phyloP scores from a whole-genome alignment of 2,797 vertebrate genomes.

The Sparidentex hasta region DNA sequence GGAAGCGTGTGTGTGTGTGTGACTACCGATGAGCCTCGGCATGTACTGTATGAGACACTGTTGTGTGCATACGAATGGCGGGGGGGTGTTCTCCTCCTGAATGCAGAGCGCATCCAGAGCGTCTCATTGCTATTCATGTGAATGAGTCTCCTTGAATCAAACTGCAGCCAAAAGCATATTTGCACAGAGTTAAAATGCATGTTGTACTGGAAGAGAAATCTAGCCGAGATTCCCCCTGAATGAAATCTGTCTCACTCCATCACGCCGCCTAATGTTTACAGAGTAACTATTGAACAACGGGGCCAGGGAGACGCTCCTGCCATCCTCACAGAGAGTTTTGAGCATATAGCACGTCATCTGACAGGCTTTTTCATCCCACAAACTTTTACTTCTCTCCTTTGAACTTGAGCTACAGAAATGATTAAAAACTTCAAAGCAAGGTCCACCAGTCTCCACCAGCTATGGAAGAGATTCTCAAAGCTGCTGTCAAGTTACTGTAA shows the following conservation, averaged over 20 bases:
- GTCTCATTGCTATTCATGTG: conserved; percentile 75
- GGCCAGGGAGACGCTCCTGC: neutral
- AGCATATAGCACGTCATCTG: neutral
- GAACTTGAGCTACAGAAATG: conserved; percentile 19
- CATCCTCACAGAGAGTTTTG: neutral
- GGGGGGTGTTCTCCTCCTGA: conserved; percentile 48
- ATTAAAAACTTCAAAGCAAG: conserved; percentile 30
- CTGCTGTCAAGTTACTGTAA: neutral
- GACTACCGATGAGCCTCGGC: neutral
- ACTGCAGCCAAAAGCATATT: conserved; percentile 66
- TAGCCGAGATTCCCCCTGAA: conserved; percentile 26
- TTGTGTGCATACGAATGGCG: conserved; percentile 45
- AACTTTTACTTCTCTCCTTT: conserved; percentile 28
- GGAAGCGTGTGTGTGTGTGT: neutral
- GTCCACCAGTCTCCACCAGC: neutral
- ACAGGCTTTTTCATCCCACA: neutral
- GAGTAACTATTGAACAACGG: neutral
- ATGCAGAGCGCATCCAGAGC: conserved; percentile 52
- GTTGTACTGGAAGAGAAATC: conserved; percentile 23
- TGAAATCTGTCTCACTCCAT: conserved; percentile 33
- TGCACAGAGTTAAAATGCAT: conserved; percentile 59
- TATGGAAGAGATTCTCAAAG: neutral
- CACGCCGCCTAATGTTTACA: conserved; percentile 23
- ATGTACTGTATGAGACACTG: neutral
- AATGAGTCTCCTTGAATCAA: conserved; percentile 64